Evolutionary conservation across 2,113 vertebrate species (phyloP).

Genomic region (Pyxicephalus adspersus): DNA sequence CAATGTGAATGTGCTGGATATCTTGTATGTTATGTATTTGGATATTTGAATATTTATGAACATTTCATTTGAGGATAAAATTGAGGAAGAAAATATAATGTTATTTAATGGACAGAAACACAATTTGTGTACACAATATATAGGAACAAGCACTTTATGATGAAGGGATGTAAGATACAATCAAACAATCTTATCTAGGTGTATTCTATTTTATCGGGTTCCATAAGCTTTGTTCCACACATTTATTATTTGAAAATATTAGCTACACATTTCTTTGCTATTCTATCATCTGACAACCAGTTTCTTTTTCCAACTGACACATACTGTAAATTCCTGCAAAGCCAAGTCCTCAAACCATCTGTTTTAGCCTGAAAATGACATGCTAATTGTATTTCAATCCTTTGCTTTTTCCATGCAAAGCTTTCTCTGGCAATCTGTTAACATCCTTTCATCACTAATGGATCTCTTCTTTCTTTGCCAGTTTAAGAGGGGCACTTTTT

Average conservation of each 20-base stretch:
- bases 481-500: constrained; percentile 20
- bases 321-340: constrained; percentile 33
- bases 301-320: constrained; percentile 30
- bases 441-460: constrained; percentile 31
- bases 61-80: too few species aligned
- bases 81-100: neutral
- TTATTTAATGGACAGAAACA: neutral
- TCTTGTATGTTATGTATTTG: too few species aligned
- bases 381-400: constrained; percentile 45
- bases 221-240: constrained; percentile 6
- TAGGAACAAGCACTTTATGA: neutral
- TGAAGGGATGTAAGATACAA: neutral
- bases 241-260: constrained; percentile 38
- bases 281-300: constrained; percentile 39
- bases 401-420: constrained; percentile 3
- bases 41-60: too few species aligned
- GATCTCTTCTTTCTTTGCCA: constrained; percentile 17
- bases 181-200: constrained; percentile 4
- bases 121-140: neutral
- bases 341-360: constrained; percentile 43
- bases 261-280: constrained; percentile 21
- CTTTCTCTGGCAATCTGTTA: constrained; percentile 37
- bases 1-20: too few species aligned
- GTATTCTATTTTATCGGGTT: constrained; percentile 24
- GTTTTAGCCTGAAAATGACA: constrained; percentile 47